Conservation (phyloP, 2,797 vertebrate species). For the Austrolebias charrua region DNA sequence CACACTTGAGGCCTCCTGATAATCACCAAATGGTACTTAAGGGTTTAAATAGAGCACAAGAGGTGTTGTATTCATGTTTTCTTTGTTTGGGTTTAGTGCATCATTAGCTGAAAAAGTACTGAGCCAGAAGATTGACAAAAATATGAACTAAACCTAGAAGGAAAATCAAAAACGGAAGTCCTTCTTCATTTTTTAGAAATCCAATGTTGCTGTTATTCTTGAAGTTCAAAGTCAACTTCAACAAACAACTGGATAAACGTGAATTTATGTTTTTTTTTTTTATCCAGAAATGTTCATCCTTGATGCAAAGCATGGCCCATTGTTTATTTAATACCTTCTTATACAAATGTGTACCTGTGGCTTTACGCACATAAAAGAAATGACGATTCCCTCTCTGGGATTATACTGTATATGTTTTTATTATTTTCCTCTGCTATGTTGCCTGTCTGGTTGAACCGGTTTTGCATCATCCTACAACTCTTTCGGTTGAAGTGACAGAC, state of each 20-base stretch:
- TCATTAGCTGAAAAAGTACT: too few relatives aligned
- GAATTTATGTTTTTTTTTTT: constrained; percentile 1
- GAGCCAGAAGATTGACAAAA: too few relatives aligned
- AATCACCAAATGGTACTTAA: background rate
- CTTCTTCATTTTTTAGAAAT: background rate
- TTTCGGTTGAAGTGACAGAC: constrained; percentile 21
- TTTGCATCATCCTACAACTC: constrained; percentile 23
- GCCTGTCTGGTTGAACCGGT: constrained; percentile 45
- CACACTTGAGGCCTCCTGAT: background rate
- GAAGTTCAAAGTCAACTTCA: constrained; percentile 18
- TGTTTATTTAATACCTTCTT: constrained; percentile 8
- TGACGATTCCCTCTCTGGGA: background rate
- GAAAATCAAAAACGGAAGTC: background rate
- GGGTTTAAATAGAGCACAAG: constrained; percentile 2
- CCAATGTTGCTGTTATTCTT: background rate
- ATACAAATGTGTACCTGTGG: constrained; percentile 4
- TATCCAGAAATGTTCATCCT: constrained; percentile 2
- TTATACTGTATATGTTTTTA: background rate
- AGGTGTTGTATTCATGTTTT: background rate
- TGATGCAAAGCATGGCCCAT: background rate
- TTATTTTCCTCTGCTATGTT: constrained; percentile 1
- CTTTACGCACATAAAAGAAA: background rate
- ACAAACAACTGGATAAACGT: constrained; percentile 5
- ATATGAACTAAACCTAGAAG: background rate
- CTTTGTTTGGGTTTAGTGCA: constrained; percentile 1